Evolutionary conservation across 1,140 invertebrate species (phyloP).

Genomic region (Eufriesea mexicana): DNA sequence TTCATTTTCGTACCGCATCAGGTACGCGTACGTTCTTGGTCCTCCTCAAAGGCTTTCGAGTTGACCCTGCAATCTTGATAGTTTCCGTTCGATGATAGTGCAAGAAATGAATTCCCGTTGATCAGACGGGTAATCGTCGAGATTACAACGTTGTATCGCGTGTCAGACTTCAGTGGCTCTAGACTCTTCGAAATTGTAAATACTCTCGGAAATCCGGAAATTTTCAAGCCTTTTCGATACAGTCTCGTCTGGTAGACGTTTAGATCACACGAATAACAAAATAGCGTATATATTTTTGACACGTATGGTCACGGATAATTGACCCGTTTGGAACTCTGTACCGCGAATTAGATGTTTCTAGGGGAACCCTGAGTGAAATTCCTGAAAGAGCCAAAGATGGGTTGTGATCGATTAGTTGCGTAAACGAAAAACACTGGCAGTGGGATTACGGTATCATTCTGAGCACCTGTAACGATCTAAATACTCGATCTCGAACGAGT

Average conservation of each 20-base stretch:
- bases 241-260: not conserved
- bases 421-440: not conserved
- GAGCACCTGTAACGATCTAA: too few relatives aligned
- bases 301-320: not conserved
- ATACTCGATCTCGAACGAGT: too few relatives aligned
- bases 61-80: not conserved
- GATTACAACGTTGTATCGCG: not conserved
- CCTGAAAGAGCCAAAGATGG: constrained; percentile 6
- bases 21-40: not conserved
- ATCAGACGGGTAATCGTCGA: not conserved
- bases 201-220: not conserved
- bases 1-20: not conserved
- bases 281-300: not conserved
- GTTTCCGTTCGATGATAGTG: not conserved
- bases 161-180: not conserved
- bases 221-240: constrained; percentile 1
- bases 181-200: not conserved
- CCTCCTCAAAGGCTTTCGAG: not conserved
- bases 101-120: not conserved
- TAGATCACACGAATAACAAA: not conserved
- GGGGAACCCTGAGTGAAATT: not conserved
- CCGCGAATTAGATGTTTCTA: not conserved
- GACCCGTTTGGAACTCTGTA: not conserved
- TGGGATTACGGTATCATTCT: not conserved
- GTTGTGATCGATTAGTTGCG: constrained; percentile 9